Evolutionary conservation across 2,888 invertebrate species (phyloP).

Genomic region (Synanthedon formicaeformis): DNA sequence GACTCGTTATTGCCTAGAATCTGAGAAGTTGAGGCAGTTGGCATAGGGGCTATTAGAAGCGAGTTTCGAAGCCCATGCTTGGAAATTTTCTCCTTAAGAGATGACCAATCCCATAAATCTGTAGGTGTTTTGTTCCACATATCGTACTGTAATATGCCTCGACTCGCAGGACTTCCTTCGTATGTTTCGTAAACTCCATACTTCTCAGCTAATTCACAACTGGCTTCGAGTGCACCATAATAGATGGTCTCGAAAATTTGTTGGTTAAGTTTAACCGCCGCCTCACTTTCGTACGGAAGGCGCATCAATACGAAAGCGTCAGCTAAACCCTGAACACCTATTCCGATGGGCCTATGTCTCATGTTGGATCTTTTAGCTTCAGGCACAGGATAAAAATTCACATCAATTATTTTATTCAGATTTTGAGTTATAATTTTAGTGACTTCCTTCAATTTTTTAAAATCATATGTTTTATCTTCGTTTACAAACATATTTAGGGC

Average conservation of each 20-base stretch:
- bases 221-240: constrained; percentile 95
- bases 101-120: constrained; percentile 89
- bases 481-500: constrained; percentile 95
- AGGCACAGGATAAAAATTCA: constrained; percentile 94
- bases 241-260: constrained; percentile 99
- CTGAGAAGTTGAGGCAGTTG: constrained; percentile 98
- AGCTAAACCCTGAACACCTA: constrained; percentile 97
- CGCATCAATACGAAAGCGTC: constrained; percentile 96
- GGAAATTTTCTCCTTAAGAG: constrained; percentile 85
- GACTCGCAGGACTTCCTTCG: constrained; percentile 90
- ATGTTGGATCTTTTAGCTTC: constrained; percentile 91
- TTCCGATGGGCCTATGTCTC: constrained; percentile 87
- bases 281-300: constrained; percentile 90
- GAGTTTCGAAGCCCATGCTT: constrained; percentile 94
- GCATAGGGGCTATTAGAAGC: constrained; percentile 95
- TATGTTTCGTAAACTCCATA: constrained; percentile 92
- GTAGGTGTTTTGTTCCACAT: constrained; percentile 96
- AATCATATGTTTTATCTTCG: constrained; percentile 85
- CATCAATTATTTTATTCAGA: constrained; percentile 96
- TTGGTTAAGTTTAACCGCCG: constrained; percentile 88
- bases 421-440: constrained; percentile 91
- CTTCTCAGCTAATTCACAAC: constrained; percentile 91
- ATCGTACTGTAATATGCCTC: constrained; percentile 96
- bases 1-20: constrained; percentile 99
- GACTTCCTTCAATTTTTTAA: constrained; percentile 85